Conservation (phyloP, 2,888 invertebrate species). For the Tetramorium bicarinatum region DNA sequence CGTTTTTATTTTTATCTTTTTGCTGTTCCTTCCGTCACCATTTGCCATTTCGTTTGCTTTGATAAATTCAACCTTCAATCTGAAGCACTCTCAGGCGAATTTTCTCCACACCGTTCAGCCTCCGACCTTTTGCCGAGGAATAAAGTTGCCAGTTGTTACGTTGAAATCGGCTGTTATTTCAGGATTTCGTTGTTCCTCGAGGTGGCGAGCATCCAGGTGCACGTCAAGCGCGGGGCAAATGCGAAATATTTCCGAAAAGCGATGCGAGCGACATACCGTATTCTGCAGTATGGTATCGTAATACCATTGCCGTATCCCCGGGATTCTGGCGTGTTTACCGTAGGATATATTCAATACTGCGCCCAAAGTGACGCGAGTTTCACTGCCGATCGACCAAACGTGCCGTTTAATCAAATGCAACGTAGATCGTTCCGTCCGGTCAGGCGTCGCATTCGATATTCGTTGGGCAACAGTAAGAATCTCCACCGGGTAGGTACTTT, state of each 20-base stretch:
- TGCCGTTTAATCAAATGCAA: slow-evolving; percentile 27
- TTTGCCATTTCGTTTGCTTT: slow-evolving; percentile 34
- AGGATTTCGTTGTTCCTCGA: slow-evolving; percentile 53
- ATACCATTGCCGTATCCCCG: slow-evolving; percentile 24
- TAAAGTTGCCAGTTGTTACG: slow-evolving; percentile 54
- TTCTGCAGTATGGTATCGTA: slow-evolving; percentile 16
- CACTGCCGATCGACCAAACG: slow-evolving; percentile 13
- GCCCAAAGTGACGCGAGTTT: slow-evolving; percentile 32
- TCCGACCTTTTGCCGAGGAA: slow-evolving; percentile 2
- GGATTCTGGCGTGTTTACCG: slow-evolving; percentile 49
- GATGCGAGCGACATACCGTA: slow-evolving; percentile 22
- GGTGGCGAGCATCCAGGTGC: slow-evolving; percentile 38
- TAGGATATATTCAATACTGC: slow-evolving; percentile 41
- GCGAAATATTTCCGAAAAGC: slow-evolving; percentile 44
- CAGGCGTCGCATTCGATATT: slow-evolving; percentile 11
- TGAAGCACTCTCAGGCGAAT: not conserved
- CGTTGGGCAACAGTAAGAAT: not conserved
- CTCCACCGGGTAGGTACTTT: not conserved
- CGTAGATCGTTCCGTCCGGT: not conserved
- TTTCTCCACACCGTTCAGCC: slow-evolving; percentile 3
- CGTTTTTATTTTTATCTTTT: slow-evolving; percentile 15
- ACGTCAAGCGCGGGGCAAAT: slow-evolving; percentile 41
- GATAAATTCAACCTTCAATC: slow-evolving; percentile 30
- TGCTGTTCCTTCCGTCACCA: not conserved
- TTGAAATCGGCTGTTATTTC: slow-evolving; percentile 67